Evolutionary conservation across 2,113 vertebrate species (phyloP).

Genomic region (Galeopterus variegatus): DNA sequence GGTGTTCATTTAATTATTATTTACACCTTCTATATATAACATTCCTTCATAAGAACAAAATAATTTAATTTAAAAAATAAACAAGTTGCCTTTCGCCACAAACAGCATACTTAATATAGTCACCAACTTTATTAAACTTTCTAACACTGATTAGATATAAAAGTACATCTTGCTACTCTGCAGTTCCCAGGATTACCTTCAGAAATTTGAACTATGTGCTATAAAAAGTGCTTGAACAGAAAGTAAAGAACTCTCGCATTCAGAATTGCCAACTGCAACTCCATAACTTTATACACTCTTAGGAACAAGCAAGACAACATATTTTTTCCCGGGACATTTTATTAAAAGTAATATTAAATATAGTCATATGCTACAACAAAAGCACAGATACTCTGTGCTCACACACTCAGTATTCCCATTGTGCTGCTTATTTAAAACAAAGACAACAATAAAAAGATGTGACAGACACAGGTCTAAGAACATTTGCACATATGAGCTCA

Average conservation of each 20-base stretch:
- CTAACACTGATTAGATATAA: background rate
- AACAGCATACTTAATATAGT: slow-evolving; percentile 16
- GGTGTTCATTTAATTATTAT: background rate
- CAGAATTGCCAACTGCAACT: background rate
- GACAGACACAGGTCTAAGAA: background rate
- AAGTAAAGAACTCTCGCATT: background rate
- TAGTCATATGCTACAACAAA: background rate
- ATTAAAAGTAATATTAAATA: slow-evolving; percentile 59
- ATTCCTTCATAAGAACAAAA: slow-evolving; percentile 12
- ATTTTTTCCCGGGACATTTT: slow-evolving; percentile 47
- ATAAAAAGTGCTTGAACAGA: background rate
- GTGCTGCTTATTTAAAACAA: slow-evolving; percentile 39
- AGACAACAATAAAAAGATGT: slow-evolving; percentile 47
- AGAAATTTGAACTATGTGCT: slow-evolving; percentile 46
- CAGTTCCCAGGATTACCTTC: slow-evolving; percentile 5
- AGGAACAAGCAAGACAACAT: slow-evolving; percentile 27
- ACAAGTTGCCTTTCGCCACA: slow-evolving; percentile 3
- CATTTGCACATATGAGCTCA: background rate
- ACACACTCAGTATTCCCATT: background rate
- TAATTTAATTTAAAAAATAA: slow-evolving; percentile 44
- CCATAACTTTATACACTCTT: background rate
- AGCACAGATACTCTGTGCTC: background rate
- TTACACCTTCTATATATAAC: background rate
- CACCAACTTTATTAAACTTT: background rate
- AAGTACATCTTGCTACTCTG: background rate